phyloP scores from a whole-genome alignment of 2,797 vertebrate genomes.

The Pseudochirops corinnae region DNA sequence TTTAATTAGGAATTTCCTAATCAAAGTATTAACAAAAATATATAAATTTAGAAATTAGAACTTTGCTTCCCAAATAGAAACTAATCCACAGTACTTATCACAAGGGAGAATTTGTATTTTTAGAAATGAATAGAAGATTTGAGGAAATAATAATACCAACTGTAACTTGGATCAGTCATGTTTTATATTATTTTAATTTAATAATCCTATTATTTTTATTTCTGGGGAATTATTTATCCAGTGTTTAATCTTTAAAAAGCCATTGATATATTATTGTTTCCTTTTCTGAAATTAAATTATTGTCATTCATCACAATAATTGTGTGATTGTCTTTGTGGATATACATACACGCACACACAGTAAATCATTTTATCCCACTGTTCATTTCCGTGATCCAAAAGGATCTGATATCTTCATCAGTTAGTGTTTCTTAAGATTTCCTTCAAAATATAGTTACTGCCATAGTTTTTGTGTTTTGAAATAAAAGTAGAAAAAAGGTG shows the following conservation, averaged over 20 bases:
- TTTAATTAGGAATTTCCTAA: neutral
- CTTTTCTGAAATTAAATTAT: slow-evolving; percentile 36
- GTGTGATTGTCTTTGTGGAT: slow-evolving; percentile 25
- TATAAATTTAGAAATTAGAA: slow-evolving; percentile 24
- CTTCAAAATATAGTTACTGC: slow-evolving; percentile 28
- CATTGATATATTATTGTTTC: slow-evolving; percentile 3
- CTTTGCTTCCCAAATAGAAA: neutral
- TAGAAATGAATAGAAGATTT: slow-evolving; percentile 44
- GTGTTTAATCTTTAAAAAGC: slow-evolving; percentile 16
- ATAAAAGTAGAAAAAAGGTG: slow-evolving; percentile 61
- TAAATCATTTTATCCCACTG: slow-evolving; percentile 50
- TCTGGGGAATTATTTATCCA: slow-evolving; percentile 35
- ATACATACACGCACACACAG: neutral
- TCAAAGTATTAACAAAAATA: neutral
- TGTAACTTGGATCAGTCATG: neutral
- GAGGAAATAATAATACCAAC: neutral
- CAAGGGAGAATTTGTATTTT: slow-evolving; percentile 12
- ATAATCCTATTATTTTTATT: too few relatives aligned
- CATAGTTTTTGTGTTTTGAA: slow-evolving; percentile 63
- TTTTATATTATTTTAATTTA: neutral
- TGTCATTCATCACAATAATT: slow-evolving; percentile 51
- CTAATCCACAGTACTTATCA: neutral
- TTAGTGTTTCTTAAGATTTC: slow-evolving; percentile 59
- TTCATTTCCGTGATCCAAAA: neutral
- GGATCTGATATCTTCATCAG: slow-evolving; percentile 44